Percentiles rank a stretch among this genome's conserved stretches.
Evolutionary conservation across 1,140 invertebrate species (phyloP).

Genomic region (Thaumatotibia leucotreta): DNA sequence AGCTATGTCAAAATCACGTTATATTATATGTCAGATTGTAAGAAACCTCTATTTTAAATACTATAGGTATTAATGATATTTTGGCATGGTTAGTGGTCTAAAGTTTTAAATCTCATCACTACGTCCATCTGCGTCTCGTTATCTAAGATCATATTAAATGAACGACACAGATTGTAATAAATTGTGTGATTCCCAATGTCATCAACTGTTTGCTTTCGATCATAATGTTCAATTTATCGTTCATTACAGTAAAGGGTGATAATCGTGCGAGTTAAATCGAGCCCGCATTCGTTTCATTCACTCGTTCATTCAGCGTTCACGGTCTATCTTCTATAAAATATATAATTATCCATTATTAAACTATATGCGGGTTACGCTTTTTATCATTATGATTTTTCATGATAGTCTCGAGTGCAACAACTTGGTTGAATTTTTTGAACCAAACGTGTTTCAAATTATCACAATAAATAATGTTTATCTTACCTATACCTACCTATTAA

Average conservation of each 20-base stretch:
- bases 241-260: conserved; percentile 54
- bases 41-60: too few species aligned
- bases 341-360: conserved; percentile 65
- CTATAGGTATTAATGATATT: too few species aligned
- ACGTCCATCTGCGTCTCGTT: too few species aligned
- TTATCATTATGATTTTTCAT: not conserved
- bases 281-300: conserved; percentile 47
- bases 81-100: too few species aligned
- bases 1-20: too few species aligned
- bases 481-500: too few species aligned
- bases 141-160: too few species aligned
- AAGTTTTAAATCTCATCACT: too few species aligned
- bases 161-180: not conserved
- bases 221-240: not conserved
- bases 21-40: too few species aligned
- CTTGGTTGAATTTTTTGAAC: not conserved
- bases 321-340: conserved; percentile 62
- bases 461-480: not conserved
- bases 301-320: conserved; percentile 19
- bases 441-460: too few species aligned
- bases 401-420: not conserved
- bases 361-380: conserved; percentile 50
- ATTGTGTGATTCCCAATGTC: not conserved
- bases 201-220: not conserved
- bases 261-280: conserved; percentile 41